A percentile compares a stretch with the other conserved stretches of the same genome.
Evolutionary conservation across 2,888 invertebrate species (phyloP).

Genomic region (Periphyllus acericola): DNA sequence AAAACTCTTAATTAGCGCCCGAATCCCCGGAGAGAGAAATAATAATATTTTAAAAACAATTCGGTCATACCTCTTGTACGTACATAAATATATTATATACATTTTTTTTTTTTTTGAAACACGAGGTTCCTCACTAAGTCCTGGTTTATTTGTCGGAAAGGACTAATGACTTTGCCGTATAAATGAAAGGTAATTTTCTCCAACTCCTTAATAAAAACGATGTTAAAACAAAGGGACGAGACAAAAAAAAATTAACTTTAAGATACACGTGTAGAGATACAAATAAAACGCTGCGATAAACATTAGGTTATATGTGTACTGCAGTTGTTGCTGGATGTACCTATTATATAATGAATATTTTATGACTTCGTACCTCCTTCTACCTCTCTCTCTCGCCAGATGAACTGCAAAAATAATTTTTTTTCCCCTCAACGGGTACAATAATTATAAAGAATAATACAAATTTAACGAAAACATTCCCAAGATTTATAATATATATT

Average conservation of each 20-base stretch:
- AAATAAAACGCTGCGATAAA: not conserved
- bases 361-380: not conserved
- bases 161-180: conserved; percentile 45
- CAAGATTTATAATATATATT: conserved; percentile 21
- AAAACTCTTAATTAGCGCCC: conserved; percentile 46
- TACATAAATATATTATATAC: not conserved
- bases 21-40: conserved; percentile 14
- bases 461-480: conserved; percentile 27
- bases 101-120: conserved; percentile 13
- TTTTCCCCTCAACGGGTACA: not conserved
- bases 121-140: not conserved
- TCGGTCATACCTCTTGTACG: conserved; percentile 8
- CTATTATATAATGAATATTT: not conserved
- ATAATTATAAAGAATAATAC: conserved; percentile 22
- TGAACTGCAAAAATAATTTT: not conserved
- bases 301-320: not conserved
- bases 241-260: not conserved
- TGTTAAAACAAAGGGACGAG: conserved; percentile 20
- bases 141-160: conserved; percentile 10
- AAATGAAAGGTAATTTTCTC: conserved; percentile 44
- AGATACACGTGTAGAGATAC: not conserved
- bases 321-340: too few species aligned
- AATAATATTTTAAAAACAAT: conserved; percentile 54
- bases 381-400: not conserved
- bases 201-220: conserved; percentile 27